Base-by-base conservation (phyloP, 2,797 vertebrate species). In the Naso thynnoides region DNA sequence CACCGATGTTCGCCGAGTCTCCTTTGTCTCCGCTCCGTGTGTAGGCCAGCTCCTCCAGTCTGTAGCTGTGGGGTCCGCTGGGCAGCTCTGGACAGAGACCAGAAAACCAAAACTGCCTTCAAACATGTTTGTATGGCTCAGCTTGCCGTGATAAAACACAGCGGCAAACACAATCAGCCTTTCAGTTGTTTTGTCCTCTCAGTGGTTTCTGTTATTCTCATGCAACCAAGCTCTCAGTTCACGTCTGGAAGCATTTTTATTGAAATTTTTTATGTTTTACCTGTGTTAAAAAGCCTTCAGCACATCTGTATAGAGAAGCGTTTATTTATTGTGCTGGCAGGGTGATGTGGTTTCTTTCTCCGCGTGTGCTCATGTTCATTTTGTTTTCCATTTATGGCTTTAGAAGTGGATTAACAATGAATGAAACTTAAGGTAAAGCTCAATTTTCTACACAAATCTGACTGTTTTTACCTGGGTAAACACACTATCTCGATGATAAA, bases 1-100 rank as follows among this genome's bases (percentile, higher is more conserved):
- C 91, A 96, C 95, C 96, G 76, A 96, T 95, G 81, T 97, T 97
- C 24, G 95, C 94, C 8, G 92, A 94, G 89, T 96, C 95, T 78
- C 95, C 96, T 87, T 97, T 97, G 92, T 97, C 95, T 57, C 96
- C 95, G 15, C 95, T 97, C 85, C 96, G 91, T 0, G 95, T 95
- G 82, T 90, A 97, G 23, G 95, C 96, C 73, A 98, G 91, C 9
- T 96, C 95, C 87, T 97, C 95, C 85, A 97, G 89, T 9, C 94
- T 88, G 18, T 94, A 97, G 36, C 84, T 92, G 80, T 95, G 93
- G 0, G 91, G 93, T 29, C 95, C 96, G 18, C 89, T 92, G 70
- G 95, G 95, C 53, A 97, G 85, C 76, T 95, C 96, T 97, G 80
- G 11, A 41, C n/a, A 65, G 16, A 79, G 10, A 80, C 42, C 66